A percentile compares a stretch with the other conserved stretches of the same genome.
Evolutionary conservation across 2,113 vertebrate species (phyloP).

Genomic region (Pseudorasbora parva): DNA sequence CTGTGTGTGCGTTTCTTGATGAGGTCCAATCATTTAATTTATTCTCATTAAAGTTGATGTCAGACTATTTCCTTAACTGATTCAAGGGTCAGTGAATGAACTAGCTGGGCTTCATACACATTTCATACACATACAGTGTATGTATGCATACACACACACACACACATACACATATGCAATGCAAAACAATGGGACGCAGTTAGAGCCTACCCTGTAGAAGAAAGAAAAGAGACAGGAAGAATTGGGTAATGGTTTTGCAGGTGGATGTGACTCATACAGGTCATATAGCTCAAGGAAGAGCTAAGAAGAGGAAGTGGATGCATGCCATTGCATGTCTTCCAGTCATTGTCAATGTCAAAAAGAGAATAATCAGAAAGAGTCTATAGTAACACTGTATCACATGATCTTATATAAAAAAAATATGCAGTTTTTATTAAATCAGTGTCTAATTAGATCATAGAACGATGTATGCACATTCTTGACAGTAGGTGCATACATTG

Average conservation of each 20-base stretch:
- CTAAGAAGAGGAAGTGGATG: not conserved
- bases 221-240: slow-evolving; percentile 4
- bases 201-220: not conserved
- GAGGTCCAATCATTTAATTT: slow-evolving; percentile 58
- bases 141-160: slow-evolving; percentile 6
- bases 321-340: not conserved
- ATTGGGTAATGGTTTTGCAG: slow-evolving; percentile 3
- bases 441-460: not conserved
- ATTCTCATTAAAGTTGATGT: slow-evolving; percentile 65
- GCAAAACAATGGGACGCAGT: not conserved
- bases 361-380: not conserved
- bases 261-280: not conserved
- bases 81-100: slow-evolving; percentile 60
- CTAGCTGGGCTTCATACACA: slow-evolving; percentile 27
- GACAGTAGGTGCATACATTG: not conserved
- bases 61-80: slow-evolving; percentile 63
- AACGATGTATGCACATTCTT: not conserved
- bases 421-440: not conserved
- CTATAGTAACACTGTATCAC: not conserved
- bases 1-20: slow-evolving; percentile 44
- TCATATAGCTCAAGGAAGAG: not conserved
- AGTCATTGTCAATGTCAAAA: not conserved
- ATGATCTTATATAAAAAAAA: not conserved
- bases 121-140: not conserved
- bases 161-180: not conserved